Evolutionary conservation across 2,797 vertebrate genomes (phyloP), one percentile per base, ranked within the genome.

Genomic region (Glossophaga mutica): DNA sequence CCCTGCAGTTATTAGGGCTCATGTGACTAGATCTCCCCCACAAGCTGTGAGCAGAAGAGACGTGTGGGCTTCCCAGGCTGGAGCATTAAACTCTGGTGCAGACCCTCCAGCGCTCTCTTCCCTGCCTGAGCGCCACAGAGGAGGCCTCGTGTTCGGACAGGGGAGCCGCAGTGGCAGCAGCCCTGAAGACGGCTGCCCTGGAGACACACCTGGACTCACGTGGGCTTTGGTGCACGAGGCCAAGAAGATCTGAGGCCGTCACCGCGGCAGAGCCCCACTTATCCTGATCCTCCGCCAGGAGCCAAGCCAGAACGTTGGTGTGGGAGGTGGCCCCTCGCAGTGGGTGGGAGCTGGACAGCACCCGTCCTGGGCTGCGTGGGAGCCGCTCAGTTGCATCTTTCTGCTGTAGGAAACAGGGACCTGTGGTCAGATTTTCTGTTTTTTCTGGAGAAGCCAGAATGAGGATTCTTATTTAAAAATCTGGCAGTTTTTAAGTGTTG

Each of bases 391-490:
- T 21, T 15, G 73, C 44, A 50, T 42, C 44, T 21, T 65, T 34
- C 37, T 65, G 26, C 29, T 32, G 2, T 4, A 76, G 55, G 74
- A 85, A 65, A 9, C 24, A 50, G 67, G 52, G 29, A 9, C 9
- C 39, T 32, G 26, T 21, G 16, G 22, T 32, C 39, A 37, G 1
- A 93, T 9, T 21, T 73, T 57, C 32, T 34, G 15, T 24, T 34
- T 52, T 57, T 68, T 74, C 52, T 65, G 42, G 70, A 71, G 68
- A 70, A 87, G 29, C 34, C 59, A 52, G 42, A 50, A 68, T 32
- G 26, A 90, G 48, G 9, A n/a, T 18, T 93, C 62, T 59, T 81
- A 74, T n/a, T 74, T 91, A 52, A 92, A 95, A 95, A 81, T 22
- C 37, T 68, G 55, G 24, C 14, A 57, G 2, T 21, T 52, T 78